Evolutionary conservation across 2,888 invertebrate genomes (phyloP).

Genomic region (Andrena fulva): DNA sequence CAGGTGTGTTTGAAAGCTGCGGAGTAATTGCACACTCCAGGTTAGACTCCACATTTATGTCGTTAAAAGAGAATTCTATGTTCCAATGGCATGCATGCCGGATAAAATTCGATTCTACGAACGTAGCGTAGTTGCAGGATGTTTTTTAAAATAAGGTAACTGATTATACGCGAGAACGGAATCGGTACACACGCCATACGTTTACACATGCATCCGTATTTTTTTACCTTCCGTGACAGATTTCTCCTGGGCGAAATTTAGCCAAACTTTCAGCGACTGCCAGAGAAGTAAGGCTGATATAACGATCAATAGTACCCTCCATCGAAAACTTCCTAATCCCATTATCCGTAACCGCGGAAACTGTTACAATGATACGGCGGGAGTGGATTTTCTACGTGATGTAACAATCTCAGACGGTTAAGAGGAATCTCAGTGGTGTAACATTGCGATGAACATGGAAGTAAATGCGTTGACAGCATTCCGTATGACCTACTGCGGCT

Average conservation of each 20-base stretch:
- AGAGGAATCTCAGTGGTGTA: constrained; percentile 18
- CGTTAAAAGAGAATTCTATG: background rate
- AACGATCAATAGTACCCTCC: constrained; percentile 67
- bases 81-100: background rate
- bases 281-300: constrained; percentile 63
- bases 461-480: constrained; percentile 38
- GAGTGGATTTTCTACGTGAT: constrained; percentile 21
- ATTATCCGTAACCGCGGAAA: constrained; percentile 55
- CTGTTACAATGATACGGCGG: background rate
- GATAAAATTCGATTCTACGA: background rate
- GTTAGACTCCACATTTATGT: background rate
- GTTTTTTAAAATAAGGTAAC: background rate
- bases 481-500: background rate
- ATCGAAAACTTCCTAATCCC: constrained; percentile 75
- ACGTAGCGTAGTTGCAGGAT: background rate
- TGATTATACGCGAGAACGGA: background rate
- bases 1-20: background rate
- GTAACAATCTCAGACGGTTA: constrained; percentile 34
- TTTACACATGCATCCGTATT: background rate
- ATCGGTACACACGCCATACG: background rate
- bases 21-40: background rate
- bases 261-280: constrained; percentile 67
- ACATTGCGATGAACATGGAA: constrained; percentile 21
- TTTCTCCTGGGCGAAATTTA: constrained; percentile 39
- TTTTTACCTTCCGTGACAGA: constrained; percentile 63